phyloP scores from a whole-genome alignment of 53 echinoderm and acorn worm genomes.

The Hippasteria phrygiana region DNA sequence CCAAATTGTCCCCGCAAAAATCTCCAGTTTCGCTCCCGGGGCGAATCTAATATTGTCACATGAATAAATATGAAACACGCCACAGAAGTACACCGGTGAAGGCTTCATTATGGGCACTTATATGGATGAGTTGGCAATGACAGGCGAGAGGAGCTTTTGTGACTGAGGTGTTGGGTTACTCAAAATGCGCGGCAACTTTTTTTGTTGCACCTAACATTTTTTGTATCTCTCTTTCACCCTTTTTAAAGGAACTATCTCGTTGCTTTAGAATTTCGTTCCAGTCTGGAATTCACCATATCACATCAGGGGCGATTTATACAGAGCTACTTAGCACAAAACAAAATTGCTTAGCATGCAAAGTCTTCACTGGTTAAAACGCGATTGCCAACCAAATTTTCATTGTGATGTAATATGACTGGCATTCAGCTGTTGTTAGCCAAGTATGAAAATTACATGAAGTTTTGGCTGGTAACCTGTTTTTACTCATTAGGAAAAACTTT shows the following conservation, averaged over 20 bases:
- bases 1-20: neutral
- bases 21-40: constrained; percentile 26
- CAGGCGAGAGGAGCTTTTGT: constrained; percentile 32
- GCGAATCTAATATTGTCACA: constrained; percentile 32
- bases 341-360: too few relatives aligned
- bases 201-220: neutral
- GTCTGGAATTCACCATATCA: too few relatives aligned
- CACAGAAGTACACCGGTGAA: neutral
- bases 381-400: too few relatives aligned
- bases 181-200: neutral
- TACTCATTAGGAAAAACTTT: too few relatives aligned
- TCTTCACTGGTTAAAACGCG: too few relatives aligned
- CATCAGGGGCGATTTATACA: too few relatives aligned
- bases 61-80: constrained; percentile 32
- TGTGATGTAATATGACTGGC: too few relatives aligned
- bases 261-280: neutral
- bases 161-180: constrained; percentile 22
- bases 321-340: too few relatives aligned
- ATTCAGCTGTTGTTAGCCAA: too few relatives aligned
- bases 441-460: too few relatives aligned
- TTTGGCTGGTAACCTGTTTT: too few relatives aligned
- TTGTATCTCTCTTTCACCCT: neutral
- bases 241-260: neutral
- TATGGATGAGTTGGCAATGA: constrained; percentile 45
- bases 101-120: constrained; percentile 52